A percentile compares a stretch with the other conserved stretches of the same genome.
These are phyloP conservation scores for Pachypanchax playfairii DNA, from an alignment of 2,113 vertebrate species.

Conservation along the genomic window DNA sequence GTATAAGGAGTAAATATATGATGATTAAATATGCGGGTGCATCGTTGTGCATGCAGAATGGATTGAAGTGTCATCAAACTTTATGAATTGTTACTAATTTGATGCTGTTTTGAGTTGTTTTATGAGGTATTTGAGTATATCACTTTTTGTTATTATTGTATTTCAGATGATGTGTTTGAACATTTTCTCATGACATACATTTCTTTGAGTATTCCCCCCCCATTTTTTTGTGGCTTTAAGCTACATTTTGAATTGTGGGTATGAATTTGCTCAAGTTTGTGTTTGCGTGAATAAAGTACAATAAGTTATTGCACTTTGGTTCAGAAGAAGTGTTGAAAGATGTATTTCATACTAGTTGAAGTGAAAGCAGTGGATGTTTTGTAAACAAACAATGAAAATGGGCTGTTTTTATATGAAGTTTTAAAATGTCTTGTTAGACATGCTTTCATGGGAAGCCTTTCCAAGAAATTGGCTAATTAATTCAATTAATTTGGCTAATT, in stretches of 20 bases:
- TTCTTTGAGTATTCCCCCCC: constrained; percentile 27
- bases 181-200: constrained; percentile 28
- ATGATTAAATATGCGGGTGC: constrained; percentile 67
- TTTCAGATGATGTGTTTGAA: constrained; percentile 52
- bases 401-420: not conserved
- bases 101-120: constrained; percentile 67
- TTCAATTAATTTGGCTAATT: too few species aligned
- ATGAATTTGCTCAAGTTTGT: constrained; percentile 70
- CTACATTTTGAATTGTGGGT: constrained; percentile 66
- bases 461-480: not conserved
- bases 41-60: constrained; percentile 61
- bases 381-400: too few species aligned
- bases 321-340: constrained; percentile 1
- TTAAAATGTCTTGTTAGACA: constrained; percentile 17
- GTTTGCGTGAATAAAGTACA: constrained; percentile 73
- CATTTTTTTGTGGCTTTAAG: constrained; percentile 71
- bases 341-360: too few species aligned
- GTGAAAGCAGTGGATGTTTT: too few species aligned
- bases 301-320: constrained; percentile 89
- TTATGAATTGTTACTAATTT: constrained; percentile 64
- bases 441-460: constrained; percentile 11
- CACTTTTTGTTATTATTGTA: constrained; percentile 44
- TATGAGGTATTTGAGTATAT: constrained; percentile 54
- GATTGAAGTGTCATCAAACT: constrained; percentile 62
- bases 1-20: constrained; percentile 69